Evolutionary conservation across 1,140 invertebrate species (phyloP), one percentile per base, ranked within the genome.

Genomic region (Drosophila punjabiensis): DNA sequence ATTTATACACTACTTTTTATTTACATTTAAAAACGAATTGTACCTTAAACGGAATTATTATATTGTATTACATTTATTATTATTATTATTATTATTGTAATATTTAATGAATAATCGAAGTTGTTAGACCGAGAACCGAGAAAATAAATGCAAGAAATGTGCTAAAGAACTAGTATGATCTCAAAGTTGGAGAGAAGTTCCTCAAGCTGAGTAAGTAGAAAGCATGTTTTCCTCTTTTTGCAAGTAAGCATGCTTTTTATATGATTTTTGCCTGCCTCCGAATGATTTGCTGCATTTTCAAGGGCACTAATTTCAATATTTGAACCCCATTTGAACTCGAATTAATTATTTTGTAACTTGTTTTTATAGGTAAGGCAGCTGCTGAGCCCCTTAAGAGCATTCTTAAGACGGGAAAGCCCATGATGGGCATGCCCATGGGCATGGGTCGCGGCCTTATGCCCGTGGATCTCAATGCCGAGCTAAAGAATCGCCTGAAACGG

Each of bases 381-480:
- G 11, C 48, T 24, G 81, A 90, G 55, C 59, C 82, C 1, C 66
- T 79, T 2, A 87, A 74, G 39, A 93, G 94, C 35, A 95, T 95
- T 41, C 81, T 95, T 10, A 95, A 95, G 81, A 93, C 93, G 5
- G 94, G 94, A 24, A 88, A 68, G 28, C 68, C 85, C 7, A 33
- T 77, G 37, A 14, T 55, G 53, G 53, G 74, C n/a, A n/a, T n/a
- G n/a, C n/a, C n/a, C n/a, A n/a, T n/a, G n/a, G n/a, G n/a, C 50
- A 79, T 89, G 81, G 85, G 85, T 8, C 87, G 82, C 28, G 81
- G 83, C 5, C 63, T 93, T 3, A 91, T 93, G 88, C 92, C 92
- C n/a, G 83, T 80, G 20, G 92, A 92, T 73, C 82, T 93, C 14
- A 93, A 83, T 77, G 85, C 91, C 2, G 92, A 93, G 73, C 74